Evolutionary conservation across 2,888 invertebrate species (phyloP), one percentile per base, ranked within the genome.

Genomic region (Idaea aversata): DNA sequence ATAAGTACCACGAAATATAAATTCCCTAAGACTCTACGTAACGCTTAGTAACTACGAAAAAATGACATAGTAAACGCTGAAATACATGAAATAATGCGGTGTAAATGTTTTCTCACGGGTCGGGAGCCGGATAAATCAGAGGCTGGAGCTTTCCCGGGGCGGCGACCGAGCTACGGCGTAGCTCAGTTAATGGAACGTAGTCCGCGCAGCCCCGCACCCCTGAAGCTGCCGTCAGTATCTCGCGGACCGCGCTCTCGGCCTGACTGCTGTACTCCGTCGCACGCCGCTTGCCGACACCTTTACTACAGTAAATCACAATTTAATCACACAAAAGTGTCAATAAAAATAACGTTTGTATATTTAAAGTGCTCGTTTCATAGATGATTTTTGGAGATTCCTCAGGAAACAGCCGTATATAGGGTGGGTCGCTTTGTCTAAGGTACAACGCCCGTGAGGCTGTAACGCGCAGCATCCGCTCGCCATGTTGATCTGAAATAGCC

Each of bases 211-310:
- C 86, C 88, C 90, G 83, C 89, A 82, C 86, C 80, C 77, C 81
- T 87, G 89, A 87, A 84, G 89, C 88, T 87, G 89, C 80, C 90
- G 89, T 79, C 90, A 92, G 92, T 93, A 85, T 86, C 88, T 86
- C 91, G 92, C 92, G 88, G 78, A 80, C 85, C 90, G 91, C 88
- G 88, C 82, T 80, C 7, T 7, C 62, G 70, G 60, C 59, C 59
- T 60, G 61, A 67, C 71, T 59, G 58, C 15, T 6, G 58, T 34
- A 59, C 25, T 34, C 15, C 6, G 10, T 13, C 34, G 59, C 59
- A 34, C 16, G 59, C 58, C 81, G 79, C 77, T 65, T 72, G 61
- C 70, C 72, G 69, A 71, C 76, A 72, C 67, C 75, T 67, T 69
- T 63, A 68, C 75, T 59, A 59, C 59, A 34, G 82, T 86, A 86